These are phyloP conservation scores for Lota lota DNA, from an alignment of 2,113 vertebrate genomes.

Conservation along the genomic window DNA sequence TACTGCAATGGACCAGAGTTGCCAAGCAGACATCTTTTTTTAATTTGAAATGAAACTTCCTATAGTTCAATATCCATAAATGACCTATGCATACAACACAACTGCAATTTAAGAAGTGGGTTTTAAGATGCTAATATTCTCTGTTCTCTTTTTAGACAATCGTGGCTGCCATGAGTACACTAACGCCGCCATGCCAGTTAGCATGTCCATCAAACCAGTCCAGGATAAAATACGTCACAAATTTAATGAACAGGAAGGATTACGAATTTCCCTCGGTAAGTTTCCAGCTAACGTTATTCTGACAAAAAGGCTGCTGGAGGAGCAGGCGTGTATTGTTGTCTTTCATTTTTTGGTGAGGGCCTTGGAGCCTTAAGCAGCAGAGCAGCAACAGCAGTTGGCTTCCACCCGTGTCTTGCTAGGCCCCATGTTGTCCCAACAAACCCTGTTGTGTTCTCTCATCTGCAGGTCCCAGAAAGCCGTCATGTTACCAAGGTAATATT, in stretches of 20 bases:
- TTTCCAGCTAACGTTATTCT: slow-evolving; percentile 1
- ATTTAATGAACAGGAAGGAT: slow-evolving; percentile 90
- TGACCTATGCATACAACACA: too few species aligned
- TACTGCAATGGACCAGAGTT: too few species aligned
- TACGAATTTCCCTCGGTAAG: slow-evolving; percentile 94
- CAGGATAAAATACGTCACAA: slow-evolving; percentile 91
- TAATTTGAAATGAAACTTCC: too few species aligned
- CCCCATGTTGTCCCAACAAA: neutral
- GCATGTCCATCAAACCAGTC: slow-evolving; percentile 91
- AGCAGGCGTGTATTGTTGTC: neutral
- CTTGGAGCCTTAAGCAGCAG: neutral
- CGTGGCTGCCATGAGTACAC: slow-evolving; percentile 89
- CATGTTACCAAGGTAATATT: neutral
- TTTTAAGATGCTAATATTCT: too few species aligned
- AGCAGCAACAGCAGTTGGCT: too few species aligned
- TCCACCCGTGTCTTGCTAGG: too few species aligned
- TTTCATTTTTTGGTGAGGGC: neutral
- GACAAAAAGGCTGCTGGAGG: neutral
- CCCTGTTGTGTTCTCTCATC: slow-evolving; percentile 1
- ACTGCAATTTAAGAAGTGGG: too few species aligned
- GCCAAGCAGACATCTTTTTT: too few species aligned
- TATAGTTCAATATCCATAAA: too few species aligned
- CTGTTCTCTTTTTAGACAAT: slow-evolving; percentile 79
- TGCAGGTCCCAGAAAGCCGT: neutral
- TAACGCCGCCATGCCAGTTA: slow-evolving; percentile 91